These are phyloP conservation scores for Antedon mediterranea DNA, from an alignment of 53 echinoderm and acorn worm genomes.

Conservation along the genomic window DNA sequence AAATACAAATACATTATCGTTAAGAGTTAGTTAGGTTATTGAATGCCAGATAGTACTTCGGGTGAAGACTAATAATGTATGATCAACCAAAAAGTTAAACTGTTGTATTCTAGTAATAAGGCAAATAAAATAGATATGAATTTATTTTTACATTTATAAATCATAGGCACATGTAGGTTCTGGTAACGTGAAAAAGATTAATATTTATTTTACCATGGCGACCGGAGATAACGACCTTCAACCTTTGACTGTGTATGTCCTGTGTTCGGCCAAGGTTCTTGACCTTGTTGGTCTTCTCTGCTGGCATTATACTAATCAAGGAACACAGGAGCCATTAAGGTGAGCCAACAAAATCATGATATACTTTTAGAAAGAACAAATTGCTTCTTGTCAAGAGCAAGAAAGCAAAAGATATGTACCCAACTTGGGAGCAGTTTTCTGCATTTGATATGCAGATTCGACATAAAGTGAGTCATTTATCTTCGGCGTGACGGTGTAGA, in stretches of 20 bases:
- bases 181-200: constrained; percentile 69
- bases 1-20: too few species aligned
- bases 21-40: too few species aligned
- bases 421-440: neutral
- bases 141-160: neutral
- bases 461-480: neutral
- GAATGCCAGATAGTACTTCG: too few species aligned
- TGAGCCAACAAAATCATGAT: constrained; percentile 10
- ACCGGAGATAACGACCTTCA: constrained; percentile 53
- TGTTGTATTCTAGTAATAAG: neutral
- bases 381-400: neutral
- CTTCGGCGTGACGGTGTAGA: neutral
- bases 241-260: constrained; percentile 54
- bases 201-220: constrained; percentile 87
- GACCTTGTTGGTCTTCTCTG: constrained; percentile 92
- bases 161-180: constrained; percentile 59
- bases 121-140: too few species aligned
- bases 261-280: constrained; percentile 64
- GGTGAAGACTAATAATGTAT: too few species aligned
- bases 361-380: neutral
- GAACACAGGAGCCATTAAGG: constrained; percentile 69
- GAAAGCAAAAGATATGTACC: neutral
- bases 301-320: constrained; percentile 89
- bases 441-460: neutral
- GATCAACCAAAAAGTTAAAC: too few species aligned